Evolutionary conservation across 2,113 vertebrate species (phyloP), one percentile per base, ranked within the genome.

Genomic region (Phoenicopterus ruber): DNA sequence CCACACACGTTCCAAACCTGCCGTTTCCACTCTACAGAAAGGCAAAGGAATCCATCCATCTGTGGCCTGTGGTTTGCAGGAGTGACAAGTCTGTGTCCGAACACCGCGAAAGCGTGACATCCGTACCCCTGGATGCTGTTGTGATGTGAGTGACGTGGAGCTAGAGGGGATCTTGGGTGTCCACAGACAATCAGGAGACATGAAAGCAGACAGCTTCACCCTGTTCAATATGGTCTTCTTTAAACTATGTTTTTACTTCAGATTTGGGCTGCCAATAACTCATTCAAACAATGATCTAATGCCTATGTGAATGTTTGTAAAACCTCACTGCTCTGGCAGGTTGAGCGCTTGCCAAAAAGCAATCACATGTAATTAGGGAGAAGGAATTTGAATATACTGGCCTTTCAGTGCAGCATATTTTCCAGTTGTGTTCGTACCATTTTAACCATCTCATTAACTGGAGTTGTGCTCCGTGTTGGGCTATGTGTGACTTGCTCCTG

Each of bases 281-380:
- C 95, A 72, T 94, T 96, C 96, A 96, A 97, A 97, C 97, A 96
- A 96, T 96, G 97, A 97, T 89, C 96, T 97, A 96, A 97, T 96
- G 96, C 95, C 95, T 84, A 47, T 94, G 94, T 94, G 97, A 94
- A 87, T 97, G 94, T 97, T 96, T 97, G 96, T 96, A 94, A 96
- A 95, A 96, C 94, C 94, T 97, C 96, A 91, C 93, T 89, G 95
- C 81, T 95, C 88, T 94, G 96, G 96, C 97, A 97, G 94, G 73
- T 42, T 94, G 88, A 92, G 91, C 3, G 6, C 81, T 54, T 96
- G 96, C 96, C 97, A 97, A 94, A 90, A 96, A 96, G 83, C 95
- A 95, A 94, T 97, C 97, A 50, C 77, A 62, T 87, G 95, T 84
- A 95, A 97, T 96, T 96, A 97, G 86, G 91, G 86, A 94, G 94